Evolutionary conservation across 2,113 vertebrate species (phyloP), one percentile per base, ranked within the genome.

Genomic region (Turdus rufiventris): DNA sequence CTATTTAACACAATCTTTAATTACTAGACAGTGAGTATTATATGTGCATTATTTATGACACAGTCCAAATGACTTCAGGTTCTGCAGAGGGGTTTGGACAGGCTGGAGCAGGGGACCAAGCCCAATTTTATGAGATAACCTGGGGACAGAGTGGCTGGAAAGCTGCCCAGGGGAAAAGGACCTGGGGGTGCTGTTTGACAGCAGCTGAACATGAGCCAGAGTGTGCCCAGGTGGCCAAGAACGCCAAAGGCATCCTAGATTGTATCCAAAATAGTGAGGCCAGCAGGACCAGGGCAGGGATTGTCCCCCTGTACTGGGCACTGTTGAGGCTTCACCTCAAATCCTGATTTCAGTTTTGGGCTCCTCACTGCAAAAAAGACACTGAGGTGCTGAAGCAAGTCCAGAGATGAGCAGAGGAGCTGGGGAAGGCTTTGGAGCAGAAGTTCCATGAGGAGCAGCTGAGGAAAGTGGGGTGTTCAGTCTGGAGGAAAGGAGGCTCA

Each of bases 301-400:
- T 4, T 57, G 34, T 23, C 4, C 31, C 28, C 12, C 25, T 23
- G 18, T 33, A 3, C 26, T 58, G 0, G 3, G 36, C 33, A 51
- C 8, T 65, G 36, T 26, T 50, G 51, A 65, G 43, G 18, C 3
- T 43, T n/a, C 8, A 36, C 18, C 60, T 19, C 4, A 2, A 66
- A 43, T 14, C 18, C 34, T 17, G 33, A 9, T 26, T 4, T 9
- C 10, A 20, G 6, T 20, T 73, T 2, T 45, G 23, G 26, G 18
- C 3, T 10, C 4, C 9, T 56, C 51, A 20, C 6, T 38, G 8
- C 18, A 38, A n/a, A 10, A 7, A 58, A n/a, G 60, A 24, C 42
- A 36, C 0, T 33, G 43, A 66, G 33, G 43, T 0, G 36, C 51
- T 58, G 51, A 18, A 73, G 10, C 0, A 0, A 1, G 28, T 16